Percentiles rank a stretch among this genome's conserved stretches.
phyloP scores from a whole-genome alignment of 2,888 invertebrate genomes.

The Mamestra brassicae region DNA sequence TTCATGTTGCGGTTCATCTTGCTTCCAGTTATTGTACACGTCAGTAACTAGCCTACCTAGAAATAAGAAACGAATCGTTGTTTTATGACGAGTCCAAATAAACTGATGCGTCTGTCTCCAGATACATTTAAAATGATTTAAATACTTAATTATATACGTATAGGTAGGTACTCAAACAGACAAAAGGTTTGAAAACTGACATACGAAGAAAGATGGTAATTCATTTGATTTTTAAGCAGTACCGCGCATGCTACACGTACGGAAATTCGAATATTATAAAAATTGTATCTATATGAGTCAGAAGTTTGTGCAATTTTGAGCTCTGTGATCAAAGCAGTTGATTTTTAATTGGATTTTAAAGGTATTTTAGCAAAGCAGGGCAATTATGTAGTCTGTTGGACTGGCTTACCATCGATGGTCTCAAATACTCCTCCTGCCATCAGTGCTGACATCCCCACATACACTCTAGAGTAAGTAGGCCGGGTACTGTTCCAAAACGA shows the following conservation, averaged over 20 bases:
- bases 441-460: conserved; percentile 32
- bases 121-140: no score
- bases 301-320: neutral
- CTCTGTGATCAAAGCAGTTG: neutral
- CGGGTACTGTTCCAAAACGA: conserved; percentile 24
- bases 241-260: neutral
- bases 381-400: neutral
- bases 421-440: conserved; percentile 76
- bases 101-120: neutral
- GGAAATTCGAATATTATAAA: neutral
- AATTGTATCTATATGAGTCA: neutral
- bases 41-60: neutral
- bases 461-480: neutral
- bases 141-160: neutral
- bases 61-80: neutral
- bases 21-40: neutral
- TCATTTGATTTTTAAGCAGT: no score
- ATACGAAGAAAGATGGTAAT: no score
- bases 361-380: neutral
- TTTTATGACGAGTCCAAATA: neutral
- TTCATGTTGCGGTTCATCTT: neutral
- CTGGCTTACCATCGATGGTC: conserved; percentile 70
- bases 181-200: neutral
- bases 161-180: no score
- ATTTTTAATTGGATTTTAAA: neutral